phyloP scores from a whole-genome alignment of 2,888 invertebrate species.

The Microplitis deprimator region DNA sequence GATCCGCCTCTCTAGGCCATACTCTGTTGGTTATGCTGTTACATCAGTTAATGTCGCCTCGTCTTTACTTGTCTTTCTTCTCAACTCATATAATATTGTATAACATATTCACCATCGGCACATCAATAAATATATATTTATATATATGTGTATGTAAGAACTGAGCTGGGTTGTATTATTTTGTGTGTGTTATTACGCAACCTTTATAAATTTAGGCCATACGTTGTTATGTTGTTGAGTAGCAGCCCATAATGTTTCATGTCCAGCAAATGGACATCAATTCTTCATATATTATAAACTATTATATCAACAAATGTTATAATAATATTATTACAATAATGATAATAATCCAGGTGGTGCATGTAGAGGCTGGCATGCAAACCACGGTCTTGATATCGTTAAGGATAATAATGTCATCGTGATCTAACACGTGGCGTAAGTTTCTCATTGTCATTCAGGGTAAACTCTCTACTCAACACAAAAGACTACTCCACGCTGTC shows the following conservation, averaged over 20 bases:
- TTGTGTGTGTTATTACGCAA: constrained; percentile 18
- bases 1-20: constrained; percentile 33
- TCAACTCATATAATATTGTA: constrained; percentile 27
- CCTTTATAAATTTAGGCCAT: constrained; percentile 36
- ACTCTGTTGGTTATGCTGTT: constrained; percentile 24
- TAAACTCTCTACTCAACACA: neutral
- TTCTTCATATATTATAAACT: neutral
- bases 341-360: neutral
- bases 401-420: constrained; percentile 12
- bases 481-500: neutral
- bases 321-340: neutral
- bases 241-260: neutral
- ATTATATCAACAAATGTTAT: neutral
- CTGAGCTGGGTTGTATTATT: neutral
- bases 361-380: neutral
- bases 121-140: constrained; percentile 6
- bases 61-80: constrained; percentile 24
- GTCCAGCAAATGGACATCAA: neutral
- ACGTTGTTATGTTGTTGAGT: constrained; percentile 12
- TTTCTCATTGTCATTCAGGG: constrained; percentile 13
- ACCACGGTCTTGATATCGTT: neutral
- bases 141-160: neutral
- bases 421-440: constrained; percentile 20
- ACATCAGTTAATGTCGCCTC: constrained; percentile 35
- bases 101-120: constrained; percentile 26